These are phyloP conservation scores for Oreochromis tanganicae DNA, from an alignment of 2,113 vertebrate genomes.

Conservation along the genomic window DNA sequence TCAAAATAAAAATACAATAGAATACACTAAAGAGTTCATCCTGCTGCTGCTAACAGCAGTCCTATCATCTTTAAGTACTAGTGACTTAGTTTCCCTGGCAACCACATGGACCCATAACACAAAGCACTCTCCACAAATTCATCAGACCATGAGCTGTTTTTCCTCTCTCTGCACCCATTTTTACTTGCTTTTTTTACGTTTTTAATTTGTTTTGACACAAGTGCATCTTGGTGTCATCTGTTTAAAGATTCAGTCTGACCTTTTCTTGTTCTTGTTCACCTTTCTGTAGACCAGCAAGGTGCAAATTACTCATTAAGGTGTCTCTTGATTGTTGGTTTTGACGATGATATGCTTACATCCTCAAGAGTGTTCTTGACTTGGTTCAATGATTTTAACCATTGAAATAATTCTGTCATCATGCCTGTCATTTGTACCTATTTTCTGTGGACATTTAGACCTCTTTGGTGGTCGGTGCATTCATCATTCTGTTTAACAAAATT, in stretches of 20 bases:
- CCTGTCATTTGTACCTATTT: not conserved
- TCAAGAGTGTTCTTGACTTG: not conserved
- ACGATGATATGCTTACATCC: not conserved
- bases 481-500: not conserved
- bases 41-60: not conserved
- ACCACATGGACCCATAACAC: not conserved
- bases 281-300: not conserved
- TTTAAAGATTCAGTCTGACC: not conserved
- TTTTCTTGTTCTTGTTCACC: not conserved
- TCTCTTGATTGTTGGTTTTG: not conserved
- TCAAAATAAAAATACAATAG: not conserved
- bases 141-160: not conserved
- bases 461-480: not conserved
- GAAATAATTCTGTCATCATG: not conserved
- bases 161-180: not conserved
- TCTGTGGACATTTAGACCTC: not conserved
- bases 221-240: not conserved
- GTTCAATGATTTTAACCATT: not conserved
- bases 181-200: not conserved
- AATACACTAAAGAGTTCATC: not conserved
- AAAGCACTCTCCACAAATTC: not conserved
- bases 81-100: not conserved
- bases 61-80: accelerated
- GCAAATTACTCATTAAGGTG: not conserved
- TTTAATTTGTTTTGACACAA: not conserved